Evolutionary conservation across 2,797 vertebrate genomes (phyloP).

Genomic region (Todus mexicanus): DNA sequence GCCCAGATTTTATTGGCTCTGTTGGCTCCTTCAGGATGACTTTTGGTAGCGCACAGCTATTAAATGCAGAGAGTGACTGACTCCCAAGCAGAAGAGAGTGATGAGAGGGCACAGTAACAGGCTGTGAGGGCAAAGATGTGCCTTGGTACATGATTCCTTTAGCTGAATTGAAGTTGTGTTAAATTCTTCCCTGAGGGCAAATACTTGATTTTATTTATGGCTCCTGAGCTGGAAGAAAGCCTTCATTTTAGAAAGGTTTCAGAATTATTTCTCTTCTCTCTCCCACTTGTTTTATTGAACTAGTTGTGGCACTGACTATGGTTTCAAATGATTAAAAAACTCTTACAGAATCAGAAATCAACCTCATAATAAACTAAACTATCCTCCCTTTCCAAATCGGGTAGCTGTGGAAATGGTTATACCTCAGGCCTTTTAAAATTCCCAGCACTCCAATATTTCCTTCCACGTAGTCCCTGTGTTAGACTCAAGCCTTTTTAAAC

Average conservation of each 20-base stretch:
- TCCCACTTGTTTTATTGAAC: conserved; percentile 27
- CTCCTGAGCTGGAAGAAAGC: background rate
- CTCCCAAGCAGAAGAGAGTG: background rate
- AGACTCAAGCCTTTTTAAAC: background rate
- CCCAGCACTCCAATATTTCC: background rate
- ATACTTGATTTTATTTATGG: conserved; percentile 49
- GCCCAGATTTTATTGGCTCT: background rate
- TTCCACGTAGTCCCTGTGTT: background rate
- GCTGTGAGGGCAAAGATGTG: background rate
- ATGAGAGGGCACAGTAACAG: background rate
- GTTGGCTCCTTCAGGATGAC: background rate
- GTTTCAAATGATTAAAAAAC: background rate
- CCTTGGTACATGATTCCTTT: background rate
- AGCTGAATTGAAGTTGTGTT: background rate
- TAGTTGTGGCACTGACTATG: background rate
- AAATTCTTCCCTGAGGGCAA: conserved; percentile 11
- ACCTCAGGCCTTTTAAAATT: background rate
- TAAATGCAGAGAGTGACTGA: background rate
- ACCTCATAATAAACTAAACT: background rate
- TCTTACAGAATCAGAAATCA: background rate
- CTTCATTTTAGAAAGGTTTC: conserved; percentile 11
- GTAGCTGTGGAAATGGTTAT: background rate
- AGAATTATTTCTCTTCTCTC: conserved; percentile 4
- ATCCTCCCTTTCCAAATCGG: background rate
- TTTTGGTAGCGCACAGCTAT: background rate